A percentile compares a stretch with the other conserved stretches of the same genome.
Conservation (phyloP, 92 coral and sea anemone species). For the Paragorgia papillata region DNA sequence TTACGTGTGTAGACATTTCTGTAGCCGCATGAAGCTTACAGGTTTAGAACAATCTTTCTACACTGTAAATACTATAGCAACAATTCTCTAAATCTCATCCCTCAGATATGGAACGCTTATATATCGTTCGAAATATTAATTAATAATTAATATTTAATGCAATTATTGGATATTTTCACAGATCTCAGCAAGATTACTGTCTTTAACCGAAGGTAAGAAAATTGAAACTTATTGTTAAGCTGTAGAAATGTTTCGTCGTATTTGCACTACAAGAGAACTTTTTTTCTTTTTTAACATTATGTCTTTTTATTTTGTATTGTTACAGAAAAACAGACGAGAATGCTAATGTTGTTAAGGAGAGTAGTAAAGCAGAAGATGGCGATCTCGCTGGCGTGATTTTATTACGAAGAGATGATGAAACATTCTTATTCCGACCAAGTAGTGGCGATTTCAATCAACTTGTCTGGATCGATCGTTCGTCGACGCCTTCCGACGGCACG, state of each 20-base stretch:
- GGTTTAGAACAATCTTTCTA: too few species aligned
- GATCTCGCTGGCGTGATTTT: constrained; percentile 14
- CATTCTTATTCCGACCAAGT: constrained; percentile 18
- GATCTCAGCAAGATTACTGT: constrained; percentile 8
- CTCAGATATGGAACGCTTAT: too few species aligned
- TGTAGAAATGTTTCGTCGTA: too few species aligned
- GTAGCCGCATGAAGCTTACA: too few species aligned
- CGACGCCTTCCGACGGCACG: constrained; percentile 37
- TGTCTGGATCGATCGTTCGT: constrained; percentile 97
- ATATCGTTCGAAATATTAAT: too few species aligned
- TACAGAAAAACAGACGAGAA: constrained; percentile 24
- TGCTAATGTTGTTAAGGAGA: constrained; percentile 8
- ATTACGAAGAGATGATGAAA: constrained; percentile 18
- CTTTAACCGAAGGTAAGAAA: constrained; percentile 27
- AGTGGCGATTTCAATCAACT: constrained; percentile 81
- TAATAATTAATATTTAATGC: too few species aligned
- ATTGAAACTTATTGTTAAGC: too few species aligned
- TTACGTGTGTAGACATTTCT: too few species aligned
- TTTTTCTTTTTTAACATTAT: neutral
- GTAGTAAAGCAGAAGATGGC: neutral
- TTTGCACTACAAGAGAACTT: too few species aligned
- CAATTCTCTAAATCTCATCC: too few species aligned
- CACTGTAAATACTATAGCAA: too few species aligned
- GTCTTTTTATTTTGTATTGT: neutral
- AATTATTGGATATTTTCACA: neutral